Percentiles rank a stretch among this genome's conserved stretches.
Conservation (phyloP, 1,140 invertebrate genomes). For the Panagrolaimus sp. region DNA sequence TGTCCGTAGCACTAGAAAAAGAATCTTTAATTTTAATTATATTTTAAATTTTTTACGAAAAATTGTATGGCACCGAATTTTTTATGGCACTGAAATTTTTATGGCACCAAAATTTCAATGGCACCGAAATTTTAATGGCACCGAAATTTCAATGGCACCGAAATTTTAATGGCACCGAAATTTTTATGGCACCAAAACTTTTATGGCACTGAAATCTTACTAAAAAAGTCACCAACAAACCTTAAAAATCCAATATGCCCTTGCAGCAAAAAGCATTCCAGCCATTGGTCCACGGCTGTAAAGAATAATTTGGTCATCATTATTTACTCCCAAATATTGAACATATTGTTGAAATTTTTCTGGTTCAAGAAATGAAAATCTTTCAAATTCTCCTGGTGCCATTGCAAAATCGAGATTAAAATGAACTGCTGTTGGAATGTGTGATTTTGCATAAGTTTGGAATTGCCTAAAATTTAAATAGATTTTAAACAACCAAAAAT, state of each 20-base stretch:
- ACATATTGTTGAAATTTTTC: slow-evolving; percentile 46
- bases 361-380: slow-evolving; percentile 47
- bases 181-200: no score
- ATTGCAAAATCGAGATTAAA: slow-evolving; percentile 38
- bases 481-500: no score
- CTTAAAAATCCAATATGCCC: slow-evolving; percentile 42
- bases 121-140: no score
- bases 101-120: not conserved
- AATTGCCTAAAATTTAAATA: not conserved
- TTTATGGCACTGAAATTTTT: no score
- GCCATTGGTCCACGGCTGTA: slow-evolving; percentile 46
- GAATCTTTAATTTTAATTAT: no score
- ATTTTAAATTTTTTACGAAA: not conserved
- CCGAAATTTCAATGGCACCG: not conserved
- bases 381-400: slow-evolving; percentile 34
- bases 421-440: slow-evolving; percentile 40
- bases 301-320: slow-evolving; percentile 45
- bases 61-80: no score
- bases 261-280: slow-evolving; percentile 51
- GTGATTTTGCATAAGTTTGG: slow-evolving; percentile 23
- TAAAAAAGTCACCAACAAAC: slow-evolving; percentile 15
- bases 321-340: slow-evolving; percentile 42
- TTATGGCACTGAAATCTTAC: not conserved
- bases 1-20: slow-evolving; percentile 14
- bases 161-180: not conserved